Evolutionary conservation across 2,797 vertebrate species (phyloP), one percentile per base, ranked within the genome.

Genomic region (Ctenosaura bakeri): DNA sequence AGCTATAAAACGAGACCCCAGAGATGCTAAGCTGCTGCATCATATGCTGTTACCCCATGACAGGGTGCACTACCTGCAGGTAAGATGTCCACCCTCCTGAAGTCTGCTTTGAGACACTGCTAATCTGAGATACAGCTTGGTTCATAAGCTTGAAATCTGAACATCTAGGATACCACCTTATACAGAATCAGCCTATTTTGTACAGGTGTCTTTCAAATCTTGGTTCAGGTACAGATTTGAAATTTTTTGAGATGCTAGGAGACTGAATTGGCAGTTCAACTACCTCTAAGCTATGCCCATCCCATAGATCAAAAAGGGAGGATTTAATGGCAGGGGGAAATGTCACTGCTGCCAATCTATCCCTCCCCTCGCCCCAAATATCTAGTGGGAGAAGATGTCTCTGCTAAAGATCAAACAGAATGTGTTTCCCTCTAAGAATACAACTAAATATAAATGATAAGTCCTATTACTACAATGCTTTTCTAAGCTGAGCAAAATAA

Each of bases 41-140:
- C 97, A 97, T 88, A 97, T 97, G 95, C 93, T 98, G 71, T 95
- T 98, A 88, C 97, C 97, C 73, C 97, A 97, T 52, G 97, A 98
- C 64, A 96, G 97, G 87, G 97, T 97, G 77, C 97, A 97, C 88
- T 98, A 98, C 85, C 95, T 98, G 92, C 97, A 98, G 97, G 97
- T 98, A 94, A 83, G 96, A 50, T 66, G 73, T 6, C 56, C 22
- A 13, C 26, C 38, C 32, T 82, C 9, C 26, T 14, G 7, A 12
- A 24, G 20, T 42, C 24, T 38, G 24, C 32, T 26, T n/a, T 14
- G 35, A 18, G 35, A 20, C 22, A 26, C 35, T 42, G 26, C 18
- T 56, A 4, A 46, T 24, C 54, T 62, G 80, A 77, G 5, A 38
- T 32, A 74, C 38, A 22, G 3, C 2, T 16, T 35, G 52, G 7